phyloP scores from a whole-genome alignment of 2,113 vertebrate genomes.

The Vulpes lagopus region DNA sequence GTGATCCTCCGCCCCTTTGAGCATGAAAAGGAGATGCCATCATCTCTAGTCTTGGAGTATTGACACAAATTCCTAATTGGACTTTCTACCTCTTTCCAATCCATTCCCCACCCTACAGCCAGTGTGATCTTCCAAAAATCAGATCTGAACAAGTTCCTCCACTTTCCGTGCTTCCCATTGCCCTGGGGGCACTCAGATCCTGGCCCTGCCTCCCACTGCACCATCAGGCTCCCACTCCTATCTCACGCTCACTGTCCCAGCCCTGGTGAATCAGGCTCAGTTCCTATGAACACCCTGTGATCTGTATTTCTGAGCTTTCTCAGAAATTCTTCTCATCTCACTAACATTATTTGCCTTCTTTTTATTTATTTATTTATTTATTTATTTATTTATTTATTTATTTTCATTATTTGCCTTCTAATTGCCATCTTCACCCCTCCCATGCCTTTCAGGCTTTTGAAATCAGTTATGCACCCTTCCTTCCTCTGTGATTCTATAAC shows the following conservation, averaged over 20 bases:
- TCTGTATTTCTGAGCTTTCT: constrained; percentile 23
- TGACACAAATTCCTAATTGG: not conserved
- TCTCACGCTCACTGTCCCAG: not conserved
- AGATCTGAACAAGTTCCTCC: constrained; percentile 15
- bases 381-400: too few relatives aligned
- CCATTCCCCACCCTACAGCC: not conserved
- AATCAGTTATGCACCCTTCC: not conserved
- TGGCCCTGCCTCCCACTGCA: not conserved
- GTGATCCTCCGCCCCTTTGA: not conserved
- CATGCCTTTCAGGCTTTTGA: not conserved
- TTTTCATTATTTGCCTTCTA: not conserved
- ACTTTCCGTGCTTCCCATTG: not conserved
- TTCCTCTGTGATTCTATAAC: not conserved
- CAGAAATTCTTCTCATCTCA: not conserved
- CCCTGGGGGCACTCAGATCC: not conserved
- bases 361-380: too few relatives aligned
- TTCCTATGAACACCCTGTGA: not conserved
- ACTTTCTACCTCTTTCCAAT: not conserved
- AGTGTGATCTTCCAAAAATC: not conserved
- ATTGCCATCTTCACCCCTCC: not conserved
- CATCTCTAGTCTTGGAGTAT: not conserved
- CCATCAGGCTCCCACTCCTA: not conserved
- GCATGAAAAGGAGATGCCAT: too few relatives aligned
- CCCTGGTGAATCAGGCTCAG: not conserved
- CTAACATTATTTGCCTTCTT: constrained; percentile 29